Conservation (phyloP, 2,113 vertebrate genomes). For the Elephas maximus region DNA sequence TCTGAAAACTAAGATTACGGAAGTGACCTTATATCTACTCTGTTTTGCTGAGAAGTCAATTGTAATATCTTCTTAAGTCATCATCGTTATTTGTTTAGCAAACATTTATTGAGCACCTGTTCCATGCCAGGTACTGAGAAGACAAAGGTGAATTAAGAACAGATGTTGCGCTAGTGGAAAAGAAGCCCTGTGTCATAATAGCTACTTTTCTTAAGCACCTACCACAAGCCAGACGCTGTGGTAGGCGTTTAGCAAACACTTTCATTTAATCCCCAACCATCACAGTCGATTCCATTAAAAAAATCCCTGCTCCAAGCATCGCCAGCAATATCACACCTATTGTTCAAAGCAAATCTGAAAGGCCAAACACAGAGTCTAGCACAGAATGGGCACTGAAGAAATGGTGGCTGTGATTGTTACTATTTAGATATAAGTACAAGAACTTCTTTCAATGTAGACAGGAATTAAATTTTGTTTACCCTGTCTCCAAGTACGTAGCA, state of each 20-base stretch:
- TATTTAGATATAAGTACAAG: not conserved
- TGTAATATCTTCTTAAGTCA: not conserved
- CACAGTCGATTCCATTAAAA: not conserved
- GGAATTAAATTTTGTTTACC: not conserved
- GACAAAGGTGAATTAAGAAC: not conserved
- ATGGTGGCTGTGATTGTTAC: fast-evolving
- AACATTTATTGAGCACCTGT: not conserved
- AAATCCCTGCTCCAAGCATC: not conserved
- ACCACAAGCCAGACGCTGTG: not conserved
- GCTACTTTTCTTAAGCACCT: fast-evolving
- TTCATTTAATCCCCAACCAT: not conserved
- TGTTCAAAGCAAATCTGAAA: not conserved
- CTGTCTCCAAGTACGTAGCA: too few species aligned
- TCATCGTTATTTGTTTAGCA: not conserved
- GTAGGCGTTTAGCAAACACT: not conserved
- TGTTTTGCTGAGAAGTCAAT: not conserved
- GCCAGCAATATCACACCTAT: not conserved
- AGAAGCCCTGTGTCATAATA: not conserved
- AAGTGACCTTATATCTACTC: not conserved
- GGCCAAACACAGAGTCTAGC: not conserved
- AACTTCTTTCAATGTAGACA: not conserved
- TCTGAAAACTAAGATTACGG: not conserved
- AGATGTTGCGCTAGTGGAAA: not conserved
- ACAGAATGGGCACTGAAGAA: not conserved
- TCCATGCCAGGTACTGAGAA: not conserved